A percentile compares a stretch with the other conserved stretches of the same genome.
phyloP scores from a whole-genome alignment of 2,113 vertebrate genomes.

The Neolamprologus cancellatus region DNA sequence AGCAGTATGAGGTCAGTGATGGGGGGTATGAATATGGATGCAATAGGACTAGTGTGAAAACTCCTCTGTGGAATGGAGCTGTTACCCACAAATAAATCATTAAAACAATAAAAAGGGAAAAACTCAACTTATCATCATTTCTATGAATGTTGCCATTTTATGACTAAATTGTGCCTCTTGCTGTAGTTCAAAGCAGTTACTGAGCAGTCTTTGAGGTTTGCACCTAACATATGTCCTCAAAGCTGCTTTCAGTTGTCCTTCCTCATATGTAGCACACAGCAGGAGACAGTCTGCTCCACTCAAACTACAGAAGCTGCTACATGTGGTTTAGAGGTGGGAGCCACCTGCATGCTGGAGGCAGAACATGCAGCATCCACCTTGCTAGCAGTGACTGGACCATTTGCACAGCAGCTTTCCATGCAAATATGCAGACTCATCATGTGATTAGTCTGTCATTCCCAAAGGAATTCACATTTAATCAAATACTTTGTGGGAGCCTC shows the following conservation, averaged over 20 bases:
- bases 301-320: not conserved
- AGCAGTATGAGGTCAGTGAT: constrained; percentile 85
- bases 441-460: not conserved
- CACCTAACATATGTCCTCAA: not conserved
- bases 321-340: not conserved
- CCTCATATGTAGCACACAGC: not conserved
- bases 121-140: not conserved
- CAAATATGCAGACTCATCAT: not conserved
- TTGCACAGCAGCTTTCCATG: not conserved
- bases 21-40: not conserved
- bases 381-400: not conserved
- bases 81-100: not conserved
- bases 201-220: not conserved
- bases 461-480: not conserved
- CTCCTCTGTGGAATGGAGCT: not conserved
- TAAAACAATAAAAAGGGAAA: not conserved
- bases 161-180: not conserved
- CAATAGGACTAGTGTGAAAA: not conserved
- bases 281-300: not conserved
- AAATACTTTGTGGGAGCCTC: not conserved
- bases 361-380: not conserved
- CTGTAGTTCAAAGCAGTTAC: not conserved
- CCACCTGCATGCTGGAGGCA: not conserved
- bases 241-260: not conserved
- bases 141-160: not conserved